Percentiles rank a stretch among this genome's conserved stretches.
Conservation (phyloP, 1,140 invertebrate genomes). For the Laodelphax striatellus region DNA sequence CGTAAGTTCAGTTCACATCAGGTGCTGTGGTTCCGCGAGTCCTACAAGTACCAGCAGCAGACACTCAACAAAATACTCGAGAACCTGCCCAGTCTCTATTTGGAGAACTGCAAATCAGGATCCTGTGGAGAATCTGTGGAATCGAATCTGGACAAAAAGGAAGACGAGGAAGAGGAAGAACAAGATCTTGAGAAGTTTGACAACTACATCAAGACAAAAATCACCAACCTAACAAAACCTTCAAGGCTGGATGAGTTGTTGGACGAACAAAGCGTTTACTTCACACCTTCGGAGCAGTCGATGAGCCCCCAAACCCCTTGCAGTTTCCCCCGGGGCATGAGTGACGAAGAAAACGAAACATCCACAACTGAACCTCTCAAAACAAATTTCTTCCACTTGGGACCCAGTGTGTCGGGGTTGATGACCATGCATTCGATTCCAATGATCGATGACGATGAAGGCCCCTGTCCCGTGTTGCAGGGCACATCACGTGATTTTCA, state of each 20-base stretch:
- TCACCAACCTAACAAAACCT: slow-evolving; percentile 38
- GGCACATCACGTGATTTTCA: slow-evolving; percentile 5
- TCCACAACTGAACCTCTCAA: neutral
- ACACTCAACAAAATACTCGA: slow-evolving; percentile 89
- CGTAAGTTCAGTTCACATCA: slow-evolving; percentile 89
- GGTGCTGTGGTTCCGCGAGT: slow-evolving; percentile 73
- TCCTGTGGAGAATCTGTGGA: slow-evolving; percentile 64
- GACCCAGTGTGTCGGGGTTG: no score
- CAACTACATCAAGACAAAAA: slow-evolving; percentile 44
- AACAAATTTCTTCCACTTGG: neutral
- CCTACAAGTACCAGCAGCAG: slow-evolving; percentile 90
- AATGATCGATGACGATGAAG: neutral
- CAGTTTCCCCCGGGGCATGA: neutral
- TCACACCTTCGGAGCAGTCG: slow-evolving; percentile 59
- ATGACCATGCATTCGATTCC: no score
- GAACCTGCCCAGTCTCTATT: slow-evolving; percentile 82
- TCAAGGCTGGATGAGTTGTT: slow-evolving; percentile 34
- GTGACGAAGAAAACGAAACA: neutral
- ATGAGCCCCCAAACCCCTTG: slow-evolving; percentile 16
- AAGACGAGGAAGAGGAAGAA: neutral
- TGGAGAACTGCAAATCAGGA: slow-evolving; percentile 84
- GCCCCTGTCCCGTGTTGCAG: slow-evolving; percentile 17
- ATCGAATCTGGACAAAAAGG: slow-evolving; percentile 39
- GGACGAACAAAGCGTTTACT: slow-evolving; percentile 50
- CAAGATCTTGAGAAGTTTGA: slow-evolving; percentile 37